Evolutionary conservation across 2,113 vertebrate genomes (phyloP), one percentile per base, ranked within the genome.

Genomic region (Boleophthalmus pectinirostris): DNA sequence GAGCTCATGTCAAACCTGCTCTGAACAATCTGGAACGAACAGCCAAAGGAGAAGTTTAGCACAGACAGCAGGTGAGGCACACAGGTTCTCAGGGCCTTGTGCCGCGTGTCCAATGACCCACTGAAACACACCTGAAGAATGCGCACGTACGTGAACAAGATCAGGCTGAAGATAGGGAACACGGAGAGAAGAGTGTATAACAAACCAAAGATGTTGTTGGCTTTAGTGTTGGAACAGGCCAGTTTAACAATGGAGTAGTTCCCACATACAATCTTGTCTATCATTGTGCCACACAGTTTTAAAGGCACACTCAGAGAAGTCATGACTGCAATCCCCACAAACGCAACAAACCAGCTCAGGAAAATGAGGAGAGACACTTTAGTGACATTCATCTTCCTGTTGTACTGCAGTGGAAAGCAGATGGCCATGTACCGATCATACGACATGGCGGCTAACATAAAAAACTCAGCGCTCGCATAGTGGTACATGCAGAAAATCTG

Each of bases 191-290:
- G 11, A 2, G 54, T 58, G 18, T 25, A 46, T 1, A 68, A 43
- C 0, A 86, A 68, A 5, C 89, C 87, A 45, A 74, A 78, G 21
- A 89, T 72, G 68, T 87, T 90, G 29, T 82, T 81, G 4, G 75
- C n/a, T 13, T 2, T 79, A 2, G 82, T 87, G 43, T 85, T 82
- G 8, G 70, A 80, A 63, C 90, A 92, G 24, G 85, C 70, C 33
- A 89, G 69, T 33, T 86, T 90, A 12, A 88, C 74, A 1, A 89
- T 68, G 35, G 82, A 60, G 33, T 83, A 87, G 66, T 89, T 90
- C 6, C 81, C 77, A 67, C 90, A 92, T 45, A 70, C 86, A 0
- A 91, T 77, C 33, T 76, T 89, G 38, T 82, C 58, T 1, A 92
- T 75, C 2, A 82, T 0, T 49, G 82, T 87, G 23, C 82, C 79